Evolutionary conservation across 2,888 invertebrate genomes (phyloP).

Genomic region (Cerastis rubricosa): DNA sequence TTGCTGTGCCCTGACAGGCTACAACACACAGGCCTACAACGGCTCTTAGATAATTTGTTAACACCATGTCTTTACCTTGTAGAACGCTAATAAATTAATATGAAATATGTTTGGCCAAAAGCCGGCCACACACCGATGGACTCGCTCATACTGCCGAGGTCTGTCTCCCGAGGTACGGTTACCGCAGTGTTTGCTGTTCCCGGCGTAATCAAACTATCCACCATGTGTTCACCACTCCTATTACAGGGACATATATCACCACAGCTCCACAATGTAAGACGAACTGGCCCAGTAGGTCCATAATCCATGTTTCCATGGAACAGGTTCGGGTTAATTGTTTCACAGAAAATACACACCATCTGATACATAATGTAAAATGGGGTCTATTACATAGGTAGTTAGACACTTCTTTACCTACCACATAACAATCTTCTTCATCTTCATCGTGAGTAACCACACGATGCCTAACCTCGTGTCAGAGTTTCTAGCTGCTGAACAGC

Average conservation of each 20-base stretch:
- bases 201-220: not conserved
- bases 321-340: not conserved
- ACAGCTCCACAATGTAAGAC: not conserved
- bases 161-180: rapidly evolving
- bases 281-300: not conserved
- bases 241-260: not conserved
- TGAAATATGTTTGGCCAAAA: too few relatives aligned
- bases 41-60: too few relatives aligned
- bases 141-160: not conserved
- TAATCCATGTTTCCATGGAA: not conserved
- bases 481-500: too few relatives aligned
- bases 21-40: too few relatives aligned
- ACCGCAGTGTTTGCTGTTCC: not conserved
- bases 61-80: too few relatives aligned
- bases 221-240: not conserved
- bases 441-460: too few relatives aligned
- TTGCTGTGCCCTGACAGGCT: too few relatives aligned
- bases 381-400: not conserved
- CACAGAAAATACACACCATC: not conserved
- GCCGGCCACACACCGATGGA: not conserved
- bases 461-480: too few relatives aligned
- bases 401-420: not conserved
- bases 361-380: too few relatives aligned
- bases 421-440: not conserved
- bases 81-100: too few relatives aligned